These are phyloP conservation scores for Drosophila willistoni DNA, from an alignment of 1,140 invertebrate genomes.

Conservation along the genomic window DNA sequence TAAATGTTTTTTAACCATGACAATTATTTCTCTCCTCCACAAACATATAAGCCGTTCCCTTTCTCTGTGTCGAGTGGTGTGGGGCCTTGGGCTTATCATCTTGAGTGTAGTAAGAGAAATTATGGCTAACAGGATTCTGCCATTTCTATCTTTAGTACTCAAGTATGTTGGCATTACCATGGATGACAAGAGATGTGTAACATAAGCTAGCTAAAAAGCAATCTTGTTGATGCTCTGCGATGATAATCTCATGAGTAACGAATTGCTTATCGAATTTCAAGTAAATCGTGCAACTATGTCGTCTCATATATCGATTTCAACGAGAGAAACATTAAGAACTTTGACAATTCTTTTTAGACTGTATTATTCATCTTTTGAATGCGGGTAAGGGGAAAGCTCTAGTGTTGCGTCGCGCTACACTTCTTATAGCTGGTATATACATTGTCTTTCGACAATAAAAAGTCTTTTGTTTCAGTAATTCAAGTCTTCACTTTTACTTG, in stretches of 20 bases:
- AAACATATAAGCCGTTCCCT: background rate
- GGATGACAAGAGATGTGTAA: conserved; percentile 4
- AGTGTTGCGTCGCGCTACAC: background rate
- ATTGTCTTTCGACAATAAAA: no score
- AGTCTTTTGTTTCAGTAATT: no score
- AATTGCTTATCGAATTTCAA: conserved; percentile 31
- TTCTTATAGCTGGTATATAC: background rate
- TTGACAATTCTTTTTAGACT: background rate
- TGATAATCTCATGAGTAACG: conserved; percentile 7
- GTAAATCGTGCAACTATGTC: background rate
- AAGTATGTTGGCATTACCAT: conserved; percentile 3
- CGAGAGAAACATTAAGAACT: background rate
- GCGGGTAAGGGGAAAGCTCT: background rate
- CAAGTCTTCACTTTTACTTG: no score
- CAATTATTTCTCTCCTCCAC: conserved; percentile 57
- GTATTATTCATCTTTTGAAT: background rate
- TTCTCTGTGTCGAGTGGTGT: conserved; percentile 43
- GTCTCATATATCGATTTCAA: background rate
- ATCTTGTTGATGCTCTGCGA: conserved; percentile 11
- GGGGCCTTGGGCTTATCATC: conserved; percentile 45
- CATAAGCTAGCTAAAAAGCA: conserved; percentile 9
- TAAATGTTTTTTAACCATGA: conserved; percentile 73
- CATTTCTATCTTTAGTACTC: conserved; percentile 5
- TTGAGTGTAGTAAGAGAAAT: conserved; percentile 39
- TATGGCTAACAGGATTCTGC: conserved; percentile 21